Conservation (phyloP, 2,797 vertebrate species). For the Toxotes lorentzi region DNA sequence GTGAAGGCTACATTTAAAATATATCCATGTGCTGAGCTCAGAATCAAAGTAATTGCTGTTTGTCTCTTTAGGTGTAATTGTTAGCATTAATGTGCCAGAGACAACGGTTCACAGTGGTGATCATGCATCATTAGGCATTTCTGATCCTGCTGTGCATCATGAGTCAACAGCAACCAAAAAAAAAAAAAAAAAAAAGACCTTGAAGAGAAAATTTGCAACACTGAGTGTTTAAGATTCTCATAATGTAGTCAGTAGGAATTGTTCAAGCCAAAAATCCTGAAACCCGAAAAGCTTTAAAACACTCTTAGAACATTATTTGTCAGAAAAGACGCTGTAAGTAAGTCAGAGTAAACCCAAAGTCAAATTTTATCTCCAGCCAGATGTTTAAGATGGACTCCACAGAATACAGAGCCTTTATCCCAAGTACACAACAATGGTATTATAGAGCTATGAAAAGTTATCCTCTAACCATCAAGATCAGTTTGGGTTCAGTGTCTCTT, state of each 20-base stretch:
- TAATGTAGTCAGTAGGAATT: conserved; percentile 2
- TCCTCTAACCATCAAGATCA: background rate
- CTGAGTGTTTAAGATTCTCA: background rate
- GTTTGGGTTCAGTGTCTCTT: background rate
- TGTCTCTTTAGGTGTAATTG: background rate
- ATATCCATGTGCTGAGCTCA: background rate
- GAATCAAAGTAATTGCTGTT: background rate
- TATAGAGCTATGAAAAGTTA: background rate
- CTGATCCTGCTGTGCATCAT: background rate
- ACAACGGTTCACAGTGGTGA: background rate
- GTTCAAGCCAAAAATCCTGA: conserved; percentile 25
- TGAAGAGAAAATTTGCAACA: background rate
- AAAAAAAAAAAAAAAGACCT: background rate
- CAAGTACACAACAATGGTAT: background rate
- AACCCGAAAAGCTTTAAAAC: conserved; percentile 4
- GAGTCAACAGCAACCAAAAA: background rate
- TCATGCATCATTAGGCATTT: background rate
- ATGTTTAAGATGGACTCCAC: background rate
- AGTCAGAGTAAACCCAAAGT: background rate
- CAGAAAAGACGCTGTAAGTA: background rate
- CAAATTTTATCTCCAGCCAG: background rate
- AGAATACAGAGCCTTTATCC: background rate
- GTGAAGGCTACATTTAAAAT: background rate
- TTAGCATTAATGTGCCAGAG: background rate
- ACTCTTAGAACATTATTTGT: background rate